A percentile compares a stretch with the other conserved stretches of the same genome.
These are phyloP conservation scores for Meriones unguiculatus DNA, from an alignment of 2,113 vertebrate species.

Conservation along the genomic window DNA sequence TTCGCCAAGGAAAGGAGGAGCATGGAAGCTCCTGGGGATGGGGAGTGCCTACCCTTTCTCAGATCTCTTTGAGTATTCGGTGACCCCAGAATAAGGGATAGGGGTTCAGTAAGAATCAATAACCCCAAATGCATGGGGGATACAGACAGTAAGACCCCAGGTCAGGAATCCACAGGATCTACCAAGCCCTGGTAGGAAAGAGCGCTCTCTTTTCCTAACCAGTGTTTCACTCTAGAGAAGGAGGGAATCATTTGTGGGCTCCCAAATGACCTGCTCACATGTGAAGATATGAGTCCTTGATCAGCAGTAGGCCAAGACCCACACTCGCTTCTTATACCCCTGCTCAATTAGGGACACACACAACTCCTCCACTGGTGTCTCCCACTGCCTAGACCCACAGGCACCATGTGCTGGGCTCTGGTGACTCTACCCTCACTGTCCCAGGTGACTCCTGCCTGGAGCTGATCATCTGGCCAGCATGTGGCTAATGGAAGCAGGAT, in stretches of 20 bases:
- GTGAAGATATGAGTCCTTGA: neutral
- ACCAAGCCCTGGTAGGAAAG: neutral
- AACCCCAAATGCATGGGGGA: neutral
- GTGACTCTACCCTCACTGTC: neutral
- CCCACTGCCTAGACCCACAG: neutral
- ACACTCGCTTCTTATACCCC: no score
- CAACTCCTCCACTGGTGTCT: neutral
- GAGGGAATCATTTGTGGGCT: no score
- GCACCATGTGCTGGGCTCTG: neutral
- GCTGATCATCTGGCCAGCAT: no score
- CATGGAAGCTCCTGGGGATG: neutral
- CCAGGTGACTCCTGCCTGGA: neutral
- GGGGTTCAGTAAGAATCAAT: neutral
- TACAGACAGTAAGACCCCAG: neutral
- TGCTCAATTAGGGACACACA: accelerated
- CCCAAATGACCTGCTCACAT: neutral
- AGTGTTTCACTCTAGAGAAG: neutral
- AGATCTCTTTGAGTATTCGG: accelerated
- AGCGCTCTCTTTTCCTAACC: neutral
- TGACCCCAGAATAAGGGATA: neutral
- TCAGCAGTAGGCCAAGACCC: no score
- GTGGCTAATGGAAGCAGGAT: neutral
- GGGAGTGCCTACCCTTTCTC: neutral
- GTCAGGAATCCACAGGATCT: neutral
- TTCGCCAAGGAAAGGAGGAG: neutral